Evolutionary conservation across 92 coral and sea anemone genomes (phyloP).

Genomic region (Metridium senile): DNA sequence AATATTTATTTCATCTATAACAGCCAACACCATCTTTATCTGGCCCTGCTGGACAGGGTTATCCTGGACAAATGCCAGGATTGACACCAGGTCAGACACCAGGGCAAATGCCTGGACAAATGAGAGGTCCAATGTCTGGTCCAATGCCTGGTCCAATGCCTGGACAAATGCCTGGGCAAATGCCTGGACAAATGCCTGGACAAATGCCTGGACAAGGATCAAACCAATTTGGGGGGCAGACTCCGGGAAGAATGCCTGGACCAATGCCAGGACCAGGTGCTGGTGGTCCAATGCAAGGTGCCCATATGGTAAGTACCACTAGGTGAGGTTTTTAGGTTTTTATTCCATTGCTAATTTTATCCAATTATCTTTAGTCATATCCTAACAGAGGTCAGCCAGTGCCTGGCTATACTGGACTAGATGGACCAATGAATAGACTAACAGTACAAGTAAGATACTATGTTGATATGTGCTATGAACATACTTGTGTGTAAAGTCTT

Average conservation of each 20-base stretch:
- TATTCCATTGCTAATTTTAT: background rate
- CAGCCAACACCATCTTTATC: conserved; percentile 42
- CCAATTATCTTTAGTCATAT: conserved; percentile 15
- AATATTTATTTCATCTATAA: background rate
- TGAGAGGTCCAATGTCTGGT: conserved; percentile 30
- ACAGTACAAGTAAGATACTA: conserved; percentile 73
- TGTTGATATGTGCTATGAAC: background rate
- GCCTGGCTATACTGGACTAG: conserved; percentile 28
- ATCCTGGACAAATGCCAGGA: conserved; percentile 36
- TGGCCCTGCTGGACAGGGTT: conserved; percentile 53
- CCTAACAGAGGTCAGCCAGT: conserved; percentile 5
- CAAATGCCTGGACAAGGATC: conserved; percentile 4
- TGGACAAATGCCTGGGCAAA: conserved; percentile 18
- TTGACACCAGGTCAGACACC: conserved; percentile 43
- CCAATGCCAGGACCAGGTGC: conserved; percentile 9
- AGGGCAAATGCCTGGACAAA: conserved; percentile 19
- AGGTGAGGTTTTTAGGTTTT: too few species aligned
- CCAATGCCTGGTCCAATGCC: conserved; percentile 33
- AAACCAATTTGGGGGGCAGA: background rate
- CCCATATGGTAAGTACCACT: background rate
- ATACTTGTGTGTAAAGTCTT: background rate
- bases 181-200: conserved; percentile 19
- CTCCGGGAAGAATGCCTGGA: background rate
- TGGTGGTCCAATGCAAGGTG: background rate
- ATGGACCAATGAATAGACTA: conserved; percentile 86